phyloP scores from a whole-genome alignment of 2,888 invertebrate genomes.

The Amiota mariae region DNA sequence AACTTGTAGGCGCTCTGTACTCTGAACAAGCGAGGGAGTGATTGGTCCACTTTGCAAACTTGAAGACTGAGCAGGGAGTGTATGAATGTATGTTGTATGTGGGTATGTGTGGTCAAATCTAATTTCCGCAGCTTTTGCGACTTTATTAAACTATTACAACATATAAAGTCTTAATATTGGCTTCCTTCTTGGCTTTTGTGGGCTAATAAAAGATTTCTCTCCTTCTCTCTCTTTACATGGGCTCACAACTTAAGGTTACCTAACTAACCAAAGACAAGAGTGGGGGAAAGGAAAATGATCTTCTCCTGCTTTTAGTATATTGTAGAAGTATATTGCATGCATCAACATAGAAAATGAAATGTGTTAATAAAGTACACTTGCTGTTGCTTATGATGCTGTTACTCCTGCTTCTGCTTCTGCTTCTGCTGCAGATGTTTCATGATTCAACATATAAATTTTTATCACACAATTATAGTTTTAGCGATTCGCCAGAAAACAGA shows the following conservation, averaged over 20 bases:
- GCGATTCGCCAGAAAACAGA: background rate
- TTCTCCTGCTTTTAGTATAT: too few species aligned
- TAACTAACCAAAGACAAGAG: too few species aligned
- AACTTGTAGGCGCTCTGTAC: too few species aligned
- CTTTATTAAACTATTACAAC: conserved; percentile 68
- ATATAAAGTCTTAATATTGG: conserved; percentile 14
- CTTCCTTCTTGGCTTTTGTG: conserved; percentile 10
- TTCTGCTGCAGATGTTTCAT: conserved; percentile 13
- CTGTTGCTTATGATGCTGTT: conserved; percentile 47
- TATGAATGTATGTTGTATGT: conserved; percentile 40
- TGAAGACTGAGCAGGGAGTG: background rate
- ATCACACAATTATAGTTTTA: background rate
- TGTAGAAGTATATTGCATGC: too few species aligned
- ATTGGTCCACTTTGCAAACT: too few species aligned
- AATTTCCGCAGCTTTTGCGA: conserved; percentile 68
- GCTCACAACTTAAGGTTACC: too few species aligned
- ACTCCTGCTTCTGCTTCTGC: too few species aligned
- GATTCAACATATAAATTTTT: background rate
- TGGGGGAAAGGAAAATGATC: too few species aligned
- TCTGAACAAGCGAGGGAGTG: too few species aligned
- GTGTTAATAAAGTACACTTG: conserved; percentile 69
- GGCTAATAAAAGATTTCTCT: conserved; percentile 11
- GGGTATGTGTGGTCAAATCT: conserved; percentile 66
- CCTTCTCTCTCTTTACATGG: too few species aligned
- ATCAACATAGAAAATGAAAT: conserved; percentile 45